Evolutionary conservation across 1,140 invertebrate species (phyloP), one percentile per base, ranked within the genome.

Genomic region (Drosophila hydei): DNA sequence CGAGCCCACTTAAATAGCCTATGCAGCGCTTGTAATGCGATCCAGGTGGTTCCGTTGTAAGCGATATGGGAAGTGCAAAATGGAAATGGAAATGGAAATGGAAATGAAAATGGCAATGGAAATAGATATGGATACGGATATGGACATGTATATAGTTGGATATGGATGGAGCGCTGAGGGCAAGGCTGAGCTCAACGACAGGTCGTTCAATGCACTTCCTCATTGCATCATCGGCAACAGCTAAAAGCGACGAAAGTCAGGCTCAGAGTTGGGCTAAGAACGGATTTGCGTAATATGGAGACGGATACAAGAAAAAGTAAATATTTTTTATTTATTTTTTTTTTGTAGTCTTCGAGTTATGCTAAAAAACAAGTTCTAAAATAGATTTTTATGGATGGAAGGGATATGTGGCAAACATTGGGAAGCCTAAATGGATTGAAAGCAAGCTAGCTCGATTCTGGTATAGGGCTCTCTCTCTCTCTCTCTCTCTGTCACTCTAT

Each of bases 1-100:
- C 43, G 54, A 42, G 33, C 58, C 55, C 56, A 67, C 61, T 71
- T 71, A 36, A 65, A 71, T 65, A 65, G 52, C 18, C 58, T 45
- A 14, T 16, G 45, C 11, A 27, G 4, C 12, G 23, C 12, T 12
- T 18, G 71, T 62, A 69, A 73, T 38, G 5, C n/a, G 40, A 73
- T 48, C 42, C 33, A 23, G 14, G 9, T 16, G 50, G 58, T 69
- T 69, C 58, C 71, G 58, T 45, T 73, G 71, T 61, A 62, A 62
- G 25, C 16, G 64, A 69, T 62, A 59, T 25, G 27, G 25, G 25
- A 23, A 52, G 43, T 45, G 43, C 16, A 7, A 36, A 2, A 30
- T 12, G 55, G 47, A 67, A 42, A 48, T 56, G 48, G 54, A 5
- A 50, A 43, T 67, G 33, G 45, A 8, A 14, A 40, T 42, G 23